Percentiles rank a stretch among this genome's conserved stretches.
Evolutionary conservation across 2,888 invertebrate species (phyloP).

Genomic region (Disparrhopalites patrizii): DNA sequence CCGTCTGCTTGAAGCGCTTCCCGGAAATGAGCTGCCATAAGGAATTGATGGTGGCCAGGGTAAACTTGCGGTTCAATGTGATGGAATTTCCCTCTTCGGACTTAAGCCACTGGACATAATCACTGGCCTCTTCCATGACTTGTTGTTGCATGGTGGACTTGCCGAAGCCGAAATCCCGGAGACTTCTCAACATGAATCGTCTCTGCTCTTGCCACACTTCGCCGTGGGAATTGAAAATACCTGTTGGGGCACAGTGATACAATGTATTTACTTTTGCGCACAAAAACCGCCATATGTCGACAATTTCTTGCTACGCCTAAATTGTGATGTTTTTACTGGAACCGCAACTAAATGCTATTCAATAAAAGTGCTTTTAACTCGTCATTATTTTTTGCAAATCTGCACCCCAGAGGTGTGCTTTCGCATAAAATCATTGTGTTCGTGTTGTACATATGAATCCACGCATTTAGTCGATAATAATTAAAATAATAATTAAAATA

Average conservation of each 20-base stretch:
- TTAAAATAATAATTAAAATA: no score
- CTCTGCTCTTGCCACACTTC: slow-evolving; percentile 29
- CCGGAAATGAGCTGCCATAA: slow-evolving; percentile 31
- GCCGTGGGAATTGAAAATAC: slow-evolving; percentile 29
- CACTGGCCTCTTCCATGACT: slow-evolving; percentile 27
- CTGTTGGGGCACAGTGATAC: slow-evolving; percentile 19
- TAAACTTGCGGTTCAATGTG: slow-evolving; percentile 25
- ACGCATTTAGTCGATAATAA: no score
- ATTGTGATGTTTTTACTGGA: no score
- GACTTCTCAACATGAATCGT: slow-evolving; percentile 25
- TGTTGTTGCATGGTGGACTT: slow-evolving; percentile 23
- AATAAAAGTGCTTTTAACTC: no score
- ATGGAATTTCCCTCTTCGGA: slow-evolving; percentile 23
- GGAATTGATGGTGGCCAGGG: slow-evolving; percentile 29
- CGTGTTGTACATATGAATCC: no score
- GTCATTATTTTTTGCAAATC: no score
- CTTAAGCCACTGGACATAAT: slow-evolving; percentile 22
- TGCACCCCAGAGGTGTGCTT: no score
- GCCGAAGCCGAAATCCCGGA: slow-evolving; percentile 31
- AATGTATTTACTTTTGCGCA: no score
- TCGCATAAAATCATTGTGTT: no score
- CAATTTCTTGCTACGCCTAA: no score
- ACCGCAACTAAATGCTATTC: no score
- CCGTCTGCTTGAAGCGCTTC: slow-evolving; percentile 21
- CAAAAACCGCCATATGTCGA: no score